These are phyloP conservation scores for Corydoras maculifer DNA, from an alignment of 2,113 vertebrate genomes.

Conservation along the genomic window DNA sequence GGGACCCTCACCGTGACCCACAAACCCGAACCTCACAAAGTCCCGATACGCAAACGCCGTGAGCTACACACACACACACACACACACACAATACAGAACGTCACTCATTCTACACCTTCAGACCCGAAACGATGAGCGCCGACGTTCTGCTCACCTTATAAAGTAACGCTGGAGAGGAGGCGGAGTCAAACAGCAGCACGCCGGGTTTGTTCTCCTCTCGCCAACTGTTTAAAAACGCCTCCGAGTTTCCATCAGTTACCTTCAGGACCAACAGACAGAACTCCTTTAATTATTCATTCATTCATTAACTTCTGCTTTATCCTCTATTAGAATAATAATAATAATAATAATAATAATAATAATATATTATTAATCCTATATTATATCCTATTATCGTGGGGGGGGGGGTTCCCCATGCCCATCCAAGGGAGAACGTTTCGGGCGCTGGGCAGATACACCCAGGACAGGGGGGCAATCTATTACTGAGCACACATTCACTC, in stretches of 20 bases:
- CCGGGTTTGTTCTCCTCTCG: constrained; percentile 86
- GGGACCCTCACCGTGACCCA: constrained; percentile 64
- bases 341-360: no score
- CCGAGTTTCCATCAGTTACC: constrained; percentile 84
- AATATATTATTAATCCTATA: no score
- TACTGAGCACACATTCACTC: no score
- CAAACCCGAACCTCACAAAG: constrained; percentile 85
- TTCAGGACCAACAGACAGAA: constrained; percentile 37
- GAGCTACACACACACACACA: constrained; percentile 61
- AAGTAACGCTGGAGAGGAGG: constrained; percentile 68
- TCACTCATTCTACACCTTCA: background rate
- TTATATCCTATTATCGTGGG: no score
- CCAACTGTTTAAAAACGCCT: constrained; percentile 79
- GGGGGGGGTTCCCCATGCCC: no score
- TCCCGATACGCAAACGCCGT: constrained; percentile 83
- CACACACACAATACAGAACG: background rate
- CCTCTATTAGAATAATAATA: no score
- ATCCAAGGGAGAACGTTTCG: no score
- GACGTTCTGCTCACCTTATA: constrained; percentile 75
- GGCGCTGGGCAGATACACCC: no score
- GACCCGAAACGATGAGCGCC: background rate
- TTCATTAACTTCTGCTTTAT: no score
- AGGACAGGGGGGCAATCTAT: no score
- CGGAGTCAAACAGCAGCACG: constrained; percentile 81
- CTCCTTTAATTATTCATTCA: background rate